These are phyloP conservation scores for Rhopalosiphum maidis DNA, from an alignment of 1,140 invertebrate genomes.

Conservation along the genomic window DNA sequence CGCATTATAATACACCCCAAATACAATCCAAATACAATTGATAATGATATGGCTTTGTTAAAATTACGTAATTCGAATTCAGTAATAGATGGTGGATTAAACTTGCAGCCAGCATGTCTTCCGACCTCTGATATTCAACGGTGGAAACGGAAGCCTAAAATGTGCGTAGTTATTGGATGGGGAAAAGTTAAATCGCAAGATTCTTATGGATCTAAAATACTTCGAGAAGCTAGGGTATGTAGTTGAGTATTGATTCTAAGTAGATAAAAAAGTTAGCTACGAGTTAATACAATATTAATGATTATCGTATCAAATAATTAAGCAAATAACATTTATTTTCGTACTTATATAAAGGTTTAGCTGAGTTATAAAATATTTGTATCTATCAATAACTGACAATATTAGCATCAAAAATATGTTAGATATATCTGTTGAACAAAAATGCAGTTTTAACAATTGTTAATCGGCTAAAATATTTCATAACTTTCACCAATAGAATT, in stretches of 20 bases:
- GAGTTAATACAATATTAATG: neutral
- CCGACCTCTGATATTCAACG: neutral
- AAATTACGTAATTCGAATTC: neutral
- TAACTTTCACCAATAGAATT: neutral
- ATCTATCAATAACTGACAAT: neutral
- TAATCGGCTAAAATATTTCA: neutral
- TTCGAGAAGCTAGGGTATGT: conserved; percentile 25
- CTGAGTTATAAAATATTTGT: neutral
- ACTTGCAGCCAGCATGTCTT: conserved; percentile 28
- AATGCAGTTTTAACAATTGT: neutral
- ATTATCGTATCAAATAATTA: neutral
- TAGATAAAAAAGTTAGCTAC: neutral
- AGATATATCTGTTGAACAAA: neutral
- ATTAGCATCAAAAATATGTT: neutral
- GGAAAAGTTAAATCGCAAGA: neutral
- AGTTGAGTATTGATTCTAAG: neutral
- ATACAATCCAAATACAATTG: conserved; percentile 38
- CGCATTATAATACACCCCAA: neutral
- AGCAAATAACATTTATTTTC: neutral
- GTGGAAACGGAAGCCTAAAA: neutral
- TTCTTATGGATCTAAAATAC: neutral
- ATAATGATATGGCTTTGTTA: conserved; percentile 35
- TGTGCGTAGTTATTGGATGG: conserved; percentile 24
- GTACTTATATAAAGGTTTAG: neutral
- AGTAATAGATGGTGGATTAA: neutral